Percentiles rank a stretch among this genome's conserved stretches.
Evolutionary conservation across 2,888 invertebrate species (phyloP).

Genomic region (Isotomurus palustris): DNA sequence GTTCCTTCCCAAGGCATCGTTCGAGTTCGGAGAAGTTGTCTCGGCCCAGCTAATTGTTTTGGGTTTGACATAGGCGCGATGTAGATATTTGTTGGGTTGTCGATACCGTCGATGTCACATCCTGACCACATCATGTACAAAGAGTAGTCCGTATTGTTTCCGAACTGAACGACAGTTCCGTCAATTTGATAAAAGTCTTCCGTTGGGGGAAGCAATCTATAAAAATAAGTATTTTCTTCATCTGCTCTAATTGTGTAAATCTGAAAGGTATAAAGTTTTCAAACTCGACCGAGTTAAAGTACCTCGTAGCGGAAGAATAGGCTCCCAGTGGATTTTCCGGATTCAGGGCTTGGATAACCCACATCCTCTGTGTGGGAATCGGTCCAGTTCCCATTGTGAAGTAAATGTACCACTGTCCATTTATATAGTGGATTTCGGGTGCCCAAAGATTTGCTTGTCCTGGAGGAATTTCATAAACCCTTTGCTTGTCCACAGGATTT

Average conservation of each 20-base stretch:
- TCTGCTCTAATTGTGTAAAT: background rate
- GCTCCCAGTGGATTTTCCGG: constrained; percentile 29
- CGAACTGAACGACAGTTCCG: constrained; percentile 27
- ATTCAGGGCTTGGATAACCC: constrained; percentile 34
- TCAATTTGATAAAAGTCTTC: constrained; percentile 34
- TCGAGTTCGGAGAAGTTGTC: constrained; percentile 29
- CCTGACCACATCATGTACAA: constrained; percentile 41
- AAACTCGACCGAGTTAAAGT: background rate
- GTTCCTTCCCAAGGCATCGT: constrained; percentile 32
- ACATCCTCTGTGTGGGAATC: constrained; percentile 36
- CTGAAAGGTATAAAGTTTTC: background rate
- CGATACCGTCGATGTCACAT: constrained; percentile 31
- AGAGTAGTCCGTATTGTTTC: constrained; percentile 20
- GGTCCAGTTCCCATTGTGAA: constrained; percentile 29
- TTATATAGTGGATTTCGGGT: constrained; percentile 27
- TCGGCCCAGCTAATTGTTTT: constrained; percentile 19
- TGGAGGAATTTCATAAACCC: constrained; percentile 16
- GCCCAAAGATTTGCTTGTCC: constrained; percentile 25
- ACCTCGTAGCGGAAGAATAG: constrained; percentile 31
- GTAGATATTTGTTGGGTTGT: constrained; percentile 39
- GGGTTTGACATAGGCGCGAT: constrained; percentile 38
- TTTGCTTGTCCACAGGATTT: constrained; percentile 17
- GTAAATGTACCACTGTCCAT: constrained; percentile 31
- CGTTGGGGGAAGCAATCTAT: constrained; percentile 19
- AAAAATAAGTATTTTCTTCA: background rate